phyloP scores from a whole-genome alignment of 2,888 invertebrate species.

The Hirtodrosophila confusa region DNA sequence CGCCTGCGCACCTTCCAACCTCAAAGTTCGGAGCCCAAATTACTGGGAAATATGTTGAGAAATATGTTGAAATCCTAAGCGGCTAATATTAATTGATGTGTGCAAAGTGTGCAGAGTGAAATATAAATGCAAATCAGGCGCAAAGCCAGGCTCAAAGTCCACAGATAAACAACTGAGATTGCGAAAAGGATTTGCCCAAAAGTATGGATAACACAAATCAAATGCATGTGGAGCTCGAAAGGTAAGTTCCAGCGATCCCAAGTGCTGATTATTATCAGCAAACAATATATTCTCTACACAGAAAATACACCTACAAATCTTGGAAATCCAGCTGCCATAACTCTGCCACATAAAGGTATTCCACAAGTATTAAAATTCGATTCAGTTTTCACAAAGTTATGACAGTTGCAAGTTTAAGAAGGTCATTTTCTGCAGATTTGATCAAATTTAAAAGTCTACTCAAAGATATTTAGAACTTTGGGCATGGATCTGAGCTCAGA shows the following conservation, averaged over 20 bases:
- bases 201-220: constrained; percentile 73
- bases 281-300: too few species aligned
- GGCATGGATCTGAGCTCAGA: too few species aligned
- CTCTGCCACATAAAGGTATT: too few species aligned
- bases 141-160: constrained; percentile 31
- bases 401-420: too few species aligned
- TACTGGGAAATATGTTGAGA: constrained; percentile 35
- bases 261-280: constrained; percentile 4
- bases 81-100: constrained; percentile 55
- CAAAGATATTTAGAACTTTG: too few species aligned
- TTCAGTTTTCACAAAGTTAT: too few species aligned
- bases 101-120: constrained; percentile 38
- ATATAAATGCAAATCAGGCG: constrained; percentile 53
- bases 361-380: too few species aligned
- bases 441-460: too few species aligned
- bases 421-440: too few species aligned
- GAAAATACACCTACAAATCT: too few species aligned
- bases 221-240: constrained; percentile 71
- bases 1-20: constrained; percentile 18
- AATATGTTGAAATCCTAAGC: constrained; percentile 34
- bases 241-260: constrained; percentile 53
- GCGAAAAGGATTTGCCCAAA: constrained; percentile 36
- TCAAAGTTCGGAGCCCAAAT: not conserved
- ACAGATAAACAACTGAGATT: constrained; percentile 37
- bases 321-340: too few species aligned